These are phyloP conservation scores for Phocoena sinus DNA, from an alignment of 2,113 vertebrate species.

Conservation along the genomic window DNA sequence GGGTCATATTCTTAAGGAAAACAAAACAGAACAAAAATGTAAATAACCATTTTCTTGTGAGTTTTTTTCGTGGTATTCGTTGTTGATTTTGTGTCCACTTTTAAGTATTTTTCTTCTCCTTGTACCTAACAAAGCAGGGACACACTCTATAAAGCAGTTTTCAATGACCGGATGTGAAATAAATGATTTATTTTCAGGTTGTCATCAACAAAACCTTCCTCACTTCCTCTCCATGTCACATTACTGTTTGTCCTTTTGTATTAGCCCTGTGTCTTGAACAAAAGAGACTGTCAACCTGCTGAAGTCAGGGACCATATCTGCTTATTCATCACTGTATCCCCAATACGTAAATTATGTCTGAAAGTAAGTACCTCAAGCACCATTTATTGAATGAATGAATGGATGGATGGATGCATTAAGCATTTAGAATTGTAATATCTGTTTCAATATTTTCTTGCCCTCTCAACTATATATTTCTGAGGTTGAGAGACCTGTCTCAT, in stretches of 20 bases:
- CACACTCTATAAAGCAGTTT: neutral
- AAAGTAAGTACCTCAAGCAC: no score
- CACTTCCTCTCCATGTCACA: fast-evolving
- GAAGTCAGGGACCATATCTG: neutral
- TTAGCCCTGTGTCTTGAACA: neutral
- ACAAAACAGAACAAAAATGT: neutral
- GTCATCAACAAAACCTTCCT: neutral
- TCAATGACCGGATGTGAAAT: neutral
- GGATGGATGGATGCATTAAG: neutral
- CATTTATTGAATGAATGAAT: no score
- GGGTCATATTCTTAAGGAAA: neutral
- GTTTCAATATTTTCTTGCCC: neutral
- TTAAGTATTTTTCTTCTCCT: neutral
- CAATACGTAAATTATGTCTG: no score
- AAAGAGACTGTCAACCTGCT: neutral
- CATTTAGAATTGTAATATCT: neutral
- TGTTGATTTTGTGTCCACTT: neutral
- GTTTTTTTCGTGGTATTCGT: neutral
- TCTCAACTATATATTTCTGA: neutral
- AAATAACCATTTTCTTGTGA: neutral
- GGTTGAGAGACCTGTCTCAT: neutral
- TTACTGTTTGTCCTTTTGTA: neutral
- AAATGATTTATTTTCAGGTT: neutral
- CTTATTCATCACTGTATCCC: no score
- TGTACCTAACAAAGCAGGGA: neutral